Evolutionary conservation across 2,113 vertebrate genomes (phyloP), one percentile per base, ranked within the genome.

Genomic region (Pelecanus crispus): DNA sequence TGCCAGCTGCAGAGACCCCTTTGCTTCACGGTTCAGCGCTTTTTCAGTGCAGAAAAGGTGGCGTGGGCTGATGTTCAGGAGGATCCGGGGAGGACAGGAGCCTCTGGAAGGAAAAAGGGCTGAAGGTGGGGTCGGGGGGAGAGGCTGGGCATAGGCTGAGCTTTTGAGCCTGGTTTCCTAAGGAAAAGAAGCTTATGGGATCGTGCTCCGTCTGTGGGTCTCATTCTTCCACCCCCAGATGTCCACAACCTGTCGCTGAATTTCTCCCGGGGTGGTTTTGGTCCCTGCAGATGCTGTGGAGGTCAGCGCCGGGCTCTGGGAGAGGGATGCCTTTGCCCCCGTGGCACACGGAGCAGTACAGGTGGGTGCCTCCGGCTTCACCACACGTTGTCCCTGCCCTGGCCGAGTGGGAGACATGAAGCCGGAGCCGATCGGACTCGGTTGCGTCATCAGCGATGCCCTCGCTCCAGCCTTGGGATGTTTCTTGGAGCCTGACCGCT

Each of bases 351-450:
- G 71, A 77, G 19, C 32, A 6, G 26, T 22, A 21, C 26, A 4
- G 7, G 26, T 0, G 0, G 36, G 42, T 9, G 2, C 40, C 34
- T 82, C 53, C 1, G 6, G 49, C 44, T 56, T 84, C 24, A 34
- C 44, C 8, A 2, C 26, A 14, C 2, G 0, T 32, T 78, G 38
- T 2, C 13, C 20, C 22, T 3, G 2, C 79, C n/a, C 93, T 44
- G 72, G 34, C 58, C 4, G 0, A 32, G 38, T 0, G 4, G 50
- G 62, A 72, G 6, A 49, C 4, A 1, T 2, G 44, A 73, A 91
- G 21, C 58, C 0, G 0, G 72, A 66, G 63, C 45, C 1, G 9
- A 13, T 25, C 0, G 6, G 26, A 38, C 7, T 6, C 0, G 0
- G 16, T 17, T 63, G 65, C 61, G 19, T 79, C 47, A 38, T 44